Evolutionary conservation across 2,797 vertebrate species (phyloP), one percentile per base, ranked within the genome.

Genomic region (Merluccius polli): DNA sequence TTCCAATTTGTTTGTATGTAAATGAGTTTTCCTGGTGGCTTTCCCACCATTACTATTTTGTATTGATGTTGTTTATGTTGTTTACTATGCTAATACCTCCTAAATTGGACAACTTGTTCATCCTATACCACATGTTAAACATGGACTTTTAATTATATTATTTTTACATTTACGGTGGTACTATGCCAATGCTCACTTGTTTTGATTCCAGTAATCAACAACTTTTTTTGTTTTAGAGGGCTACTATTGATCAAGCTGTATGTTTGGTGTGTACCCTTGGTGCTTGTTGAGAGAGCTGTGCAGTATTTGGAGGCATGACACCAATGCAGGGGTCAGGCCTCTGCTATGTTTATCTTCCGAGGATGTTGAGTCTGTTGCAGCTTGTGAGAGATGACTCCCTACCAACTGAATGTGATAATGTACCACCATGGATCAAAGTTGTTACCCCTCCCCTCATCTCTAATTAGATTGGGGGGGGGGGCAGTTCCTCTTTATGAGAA

Each of bases 241-340:
- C 68, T 70, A 11, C 52, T 9, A 24, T n/a, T n/a, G 21, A 65
- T 65, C n/a, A 65, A 12, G 59, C 24, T 27, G 24, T n/a, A 12
- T 33, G 30, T 24, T 4, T 27, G 9, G 38, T 33, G 12, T 73
- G 24, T 70, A 75, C 76, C 75, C 77, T 30, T 73, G 67, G 70
- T 35, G 18, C 41, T 78, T 79, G 79, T 79, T 80, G 68, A 81
- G 73, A 71, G 74, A 84, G 52, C 7, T 5, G 74, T 83, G 81
- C 81, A 76, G 79, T 78, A 80, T 86, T 83, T 86, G 81, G 70
- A 81, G 80, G 77, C 82, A 81, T 86, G 75, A 78, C 80, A 80
- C 74, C 35, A 80, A 85, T 79, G 86, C 75, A 73, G 70, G 67
- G 75, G 81, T 86, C 79, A 78, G 35, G 67, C 52, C n/a, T 69